Evolutionary conservation across 2,797 vertebrate genomes (phyloP).

Genomic region (Gambusia yucatana): DNA sequence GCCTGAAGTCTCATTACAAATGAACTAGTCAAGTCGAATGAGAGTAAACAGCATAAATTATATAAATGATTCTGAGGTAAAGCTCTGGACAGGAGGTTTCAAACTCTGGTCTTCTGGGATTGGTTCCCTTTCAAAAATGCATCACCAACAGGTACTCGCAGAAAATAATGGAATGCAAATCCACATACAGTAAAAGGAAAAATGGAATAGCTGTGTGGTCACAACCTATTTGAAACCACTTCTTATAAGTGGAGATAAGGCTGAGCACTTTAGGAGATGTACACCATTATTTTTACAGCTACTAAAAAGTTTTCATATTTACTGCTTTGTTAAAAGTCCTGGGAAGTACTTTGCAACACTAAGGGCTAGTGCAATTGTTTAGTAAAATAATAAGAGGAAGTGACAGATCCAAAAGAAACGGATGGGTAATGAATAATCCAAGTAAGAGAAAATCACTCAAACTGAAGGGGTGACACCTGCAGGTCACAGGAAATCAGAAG

Average conservation of each 20-base stretch:
- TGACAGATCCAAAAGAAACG: not conserved
- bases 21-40: not conserved
- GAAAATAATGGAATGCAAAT: not conserved
- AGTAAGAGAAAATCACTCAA: not conserved
- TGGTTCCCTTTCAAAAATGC: not conserved
- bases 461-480: not conserved
- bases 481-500: not conserved
- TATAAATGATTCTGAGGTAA: not conserved
- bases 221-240: not conserved
- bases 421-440: not conserved
- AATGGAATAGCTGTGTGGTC: not conserved
- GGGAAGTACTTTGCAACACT: not conserved
- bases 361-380: not conserved
- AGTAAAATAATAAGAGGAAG: not conserved
- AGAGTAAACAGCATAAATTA: not conserved
- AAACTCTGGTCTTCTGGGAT: not conserved
- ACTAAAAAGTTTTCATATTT: not conserved
- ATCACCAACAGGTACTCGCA: not conserved
- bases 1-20: conserved; percentile 7
- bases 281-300: not conserved
- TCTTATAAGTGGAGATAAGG: not conserved
- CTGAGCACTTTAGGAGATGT: not conserved
- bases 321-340: not conserved
- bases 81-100: not conserved
- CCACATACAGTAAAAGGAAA: not conserved